These are phyloP conservation scores for Tiliacea aurago DNA, from an alignment of 2,888 invertebrate genomes.

Conservation along the genomic window DNA sequence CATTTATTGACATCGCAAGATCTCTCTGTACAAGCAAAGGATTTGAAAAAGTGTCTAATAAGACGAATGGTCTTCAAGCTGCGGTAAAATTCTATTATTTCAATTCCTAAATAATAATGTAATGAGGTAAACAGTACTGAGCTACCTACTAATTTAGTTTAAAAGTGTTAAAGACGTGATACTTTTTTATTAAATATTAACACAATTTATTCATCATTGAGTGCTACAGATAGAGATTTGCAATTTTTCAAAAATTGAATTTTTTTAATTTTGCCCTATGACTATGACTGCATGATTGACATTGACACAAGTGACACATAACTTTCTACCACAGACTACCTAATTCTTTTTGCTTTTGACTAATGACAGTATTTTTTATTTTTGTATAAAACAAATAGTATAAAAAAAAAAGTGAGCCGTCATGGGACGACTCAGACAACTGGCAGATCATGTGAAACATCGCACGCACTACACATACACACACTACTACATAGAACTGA, in stretches of 20 bases:
- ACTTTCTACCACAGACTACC: too few relatives aligned
- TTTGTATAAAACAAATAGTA: too few relatives aligned
- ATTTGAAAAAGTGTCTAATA: not conserved
- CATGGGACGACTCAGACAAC: too few relatives aligned
- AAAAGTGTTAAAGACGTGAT: not conserved
- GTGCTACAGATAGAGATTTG: not conserved
- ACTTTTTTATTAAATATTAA: slow-evolving; percentile 8
- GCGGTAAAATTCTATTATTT: not conserved
- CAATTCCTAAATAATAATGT: not conserved
- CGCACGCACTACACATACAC: too few relatives aligned
- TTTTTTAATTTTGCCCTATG: slow-evolving; percentile 19
- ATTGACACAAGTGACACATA: not conserved
- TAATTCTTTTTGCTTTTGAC: too few relatives aligned
- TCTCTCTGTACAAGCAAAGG: not conserved
- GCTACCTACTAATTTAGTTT: slow-evolving; percentile 8
- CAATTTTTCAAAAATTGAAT: not conserved
- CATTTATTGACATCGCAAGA: not conserved
- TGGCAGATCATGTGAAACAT: too few relatives aligned
- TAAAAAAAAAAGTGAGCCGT: too few relatives aligned
- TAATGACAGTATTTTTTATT: too few relatives aligned
- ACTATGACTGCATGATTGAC: slow-evolving; percentile 3
- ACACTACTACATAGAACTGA: too few relatives aligned
- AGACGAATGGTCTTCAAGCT: not conserved
- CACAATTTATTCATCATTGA: slow-evolving; percentile 6
- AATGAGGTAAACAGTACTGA: not conserved